Conservation (phyloP, 2,113 vertebrate genomes). For the Malurus elegans region DNA sequence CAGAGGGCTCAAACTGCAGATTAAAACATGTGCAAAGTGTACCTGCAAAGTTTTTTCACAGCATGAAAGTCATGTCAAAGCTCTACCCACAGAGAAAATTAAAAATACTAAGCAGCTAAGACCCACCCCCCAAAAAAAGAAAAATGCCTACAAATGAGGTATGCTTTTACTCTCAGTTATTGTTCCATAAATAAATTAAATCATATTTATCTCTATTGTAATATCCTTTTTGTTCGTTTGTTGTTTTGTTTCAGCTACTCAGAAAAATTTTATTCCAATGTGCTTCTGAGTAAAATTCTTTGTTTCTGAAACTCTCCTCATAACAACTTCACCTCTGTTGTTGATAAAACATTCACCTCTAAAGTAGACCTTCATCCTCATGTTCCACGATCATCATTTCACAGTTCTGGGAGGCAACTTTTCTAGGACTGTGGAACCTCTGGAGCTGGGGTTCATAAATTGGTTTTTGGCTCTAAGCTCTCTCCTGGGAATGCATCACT, state of each 20-base stretch:
- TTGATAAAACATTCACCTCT: background rate
- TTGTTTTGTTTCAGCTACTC: background rate
- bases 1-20: background rate
- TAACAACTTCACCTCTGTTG: background rate
- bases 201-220: background rate
- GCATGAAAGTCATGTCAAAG: background rate
- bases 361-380: background rate
- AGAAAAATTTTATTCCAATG: background rate
- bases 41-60: background rate
- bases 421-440: background rate
- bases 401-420: background rate
- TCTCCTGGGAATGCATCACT: fast-evolving
- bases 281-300: background rate
- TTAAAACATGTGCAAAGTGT: background rate
- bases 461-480: background rate
- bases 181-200: background rate
- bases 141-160: background rate
- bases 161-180: background rate
- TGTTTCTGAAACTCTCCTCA: background rate
- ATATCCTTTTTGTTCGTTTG: background rate
- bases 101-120: background rate
- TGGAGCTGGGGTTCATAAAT: background rate
- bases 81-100: background rate
- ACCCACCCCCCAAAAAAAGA: background rate
- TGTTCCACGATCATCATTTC: background rate